A percentile compares a stretch with the other conserved stretches of the same genome.
Conservation (phyloP, 2,797 vertebrate species). For the Champsocephalus gunnari region DNA sequence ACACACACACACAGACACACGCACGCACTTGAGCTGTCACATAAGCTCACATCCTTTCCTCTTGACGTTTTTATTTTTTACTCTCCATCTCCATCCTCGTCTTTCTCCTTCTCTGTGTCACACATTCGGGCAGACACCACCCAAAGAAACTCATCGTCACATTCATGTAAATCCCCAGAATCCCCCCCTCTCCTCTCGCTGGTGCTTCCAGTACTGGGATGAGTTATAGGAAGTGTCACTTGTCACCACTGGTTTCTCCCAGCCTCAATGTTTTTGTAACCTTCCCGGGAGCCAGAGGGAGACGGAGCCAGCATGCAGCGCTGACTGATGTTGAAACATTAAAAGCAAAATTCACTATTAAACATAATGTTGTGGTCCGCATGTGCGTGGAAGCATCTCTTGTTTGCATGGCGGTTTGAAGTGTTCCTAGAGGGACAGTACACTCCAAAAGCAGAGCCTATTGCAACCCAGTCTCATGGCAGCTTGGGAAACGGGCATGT, state of each 20-base stretch:
- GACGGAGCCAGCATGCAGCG: not conserved
- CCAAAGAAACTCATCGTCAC: conserved; percentile 57
- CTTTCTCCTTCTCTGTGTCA: conserved; percentile 8
- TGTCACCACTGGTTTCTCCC: conserved; percentile 72
- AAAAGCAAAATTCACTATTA: too few species aligned
- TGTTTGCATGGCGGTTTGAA: too few species aligned
- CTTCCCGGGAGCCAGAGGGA: conserved; percentile 48
- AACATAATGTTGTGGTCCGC: too few species aligned
- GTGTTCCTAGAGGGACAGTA: too few species aligned
- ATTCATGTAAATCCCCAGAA: conserved; percentile 18
- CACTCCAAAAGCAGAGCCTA: too few species aligned
- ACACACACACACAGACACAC: conserved; percentile 29
- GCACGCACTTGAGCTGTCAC: conserved; percentile 72
- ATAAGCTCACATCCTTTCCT: conserved; percentile 66
- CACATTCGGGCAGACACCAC: conserved; percentile 43
- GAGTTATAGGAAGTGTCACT: conserved; percentile 81
- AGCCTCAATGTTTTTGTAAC: conserved; percentile 46
- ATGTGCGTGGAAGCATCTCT: too few species aligned
- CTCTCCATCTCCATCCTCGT: not conserved
- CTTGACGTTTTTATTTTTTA: conserved; percentile 33
- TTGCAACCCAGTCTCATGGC: too few species aligned
- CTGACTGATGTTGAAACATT: too few species aligned
- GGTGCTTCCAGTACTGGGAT: conserved; percentile 42
- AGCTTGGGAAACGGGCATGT: too few species aligned
- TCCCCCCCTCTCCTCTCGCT: conserved; percentile 7